A percentile compares a stretch with the other conserved stretches of the same genome.
Evolutionary conservation across 1,140 invertebrate species (phyloP).

Genomic region (Magallana ariakensis): DNA sequence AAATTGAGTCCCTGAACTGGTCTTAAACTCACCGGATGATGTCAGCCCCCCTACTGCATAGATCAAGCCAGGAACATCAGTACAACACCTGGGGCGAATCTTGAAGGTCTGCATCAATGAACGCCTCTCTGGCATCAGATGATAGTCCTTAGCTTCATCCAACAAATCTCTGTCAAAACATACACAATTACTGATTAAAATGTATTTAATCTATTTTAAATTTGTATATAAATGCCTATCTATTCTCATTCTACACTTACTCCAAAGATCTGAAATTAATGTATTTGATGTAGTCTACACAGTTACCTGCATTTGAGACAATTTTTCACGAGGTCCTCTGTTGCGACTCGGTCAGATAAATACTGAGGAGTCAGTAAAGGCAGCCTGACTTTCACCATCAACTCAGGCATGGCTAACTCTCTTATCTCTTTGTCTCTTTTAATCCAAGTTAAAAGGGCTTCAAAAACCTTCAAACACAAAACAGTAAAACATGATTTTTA

Average conservation of each 20-base stretch:
- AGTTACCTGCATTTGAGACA: slow-evolving; percentile 77
- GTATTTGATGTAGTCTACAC: too few relatives aligned
- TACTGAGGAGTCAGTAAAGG: slow-evolving; percentile 91
- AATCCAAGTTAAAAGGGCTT: slow-evolving; percentile 91
- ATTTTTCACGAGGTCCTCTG: slow-evolving; percentile 87
- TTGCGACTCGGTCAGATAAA: slow-evolving; percentile 89
- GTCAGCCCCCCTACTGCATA: slow-evolving; percentile 93
- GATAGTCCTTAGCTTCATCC: slow-evolving; percentile 78
- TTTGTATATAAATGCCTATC: too few relatives aligned
- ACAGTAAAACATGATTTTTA: too few relatives aligned
- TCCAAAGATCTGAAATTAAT: too few relatives aligned
- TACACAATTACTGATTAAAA: too few relatives aligned
- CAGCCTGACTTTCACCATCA: slow-evolving; percentile 88
- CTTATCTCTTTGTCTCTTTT: slow-evolving; percentile 85
- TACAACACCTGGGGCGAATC: slow-evolving; percentile 88
- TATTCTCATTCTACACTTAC: too few relatives aligned
- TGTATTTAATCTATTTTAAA: too few relatives aligned
- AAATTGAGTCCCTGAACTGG: not conserved
- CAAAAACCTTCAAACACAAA: slow-evolving; percentile 86
- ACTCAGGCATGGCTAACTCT: slow-evolving; percentile 84
- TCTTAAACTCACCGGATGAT: slow-evolving; percentile 84
- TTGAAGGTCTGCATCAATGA: slow-evolving; percentile 87
- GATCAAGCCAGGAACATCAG: slow-evolving; percentile 88
- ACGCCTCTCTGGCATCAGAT: slow-evolving; percentile 88
- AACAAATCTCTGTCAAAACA: slow-evolving; percentile 73